Percentiles rank a stretch among this genome's conserved stretches.
These are phyloP conservation scores for Diuraphis noxia DNA, from an alignment of 1,140 invertebrate genomes.

Conservation along the genomic window DNA sequence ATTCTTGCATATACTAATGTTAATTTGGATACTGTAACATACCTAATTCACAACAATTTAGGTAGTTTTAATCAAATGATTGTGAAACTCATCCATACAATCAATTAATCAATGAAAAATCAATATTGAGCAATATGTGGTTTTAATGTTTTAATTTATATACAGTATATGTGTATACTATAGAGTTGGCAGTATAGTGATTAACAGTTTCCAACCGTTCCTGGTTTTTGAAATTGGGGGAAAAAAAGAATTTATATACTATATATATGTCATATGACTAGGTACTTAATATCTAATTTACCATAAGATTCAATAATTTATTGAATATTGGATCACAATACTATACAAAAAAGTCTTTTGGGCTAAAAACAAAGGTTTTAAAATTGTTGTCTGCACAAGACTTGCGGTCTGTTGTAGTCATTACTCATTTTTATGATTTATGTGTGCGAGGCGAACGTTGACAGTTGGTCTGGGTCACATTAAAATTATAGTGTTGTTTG, in stretches of 20 bases:
- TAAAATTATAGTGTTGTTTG: not conserved
- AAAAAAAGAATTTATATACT: too few species aligned
- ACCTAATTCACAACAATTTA: not conserved
- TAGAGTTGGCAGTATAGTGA: too few species aligned
- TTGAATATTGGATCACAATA: not conserved
- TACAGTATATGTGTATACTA: not conserved
- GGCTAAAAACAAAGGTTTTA: not conserved
- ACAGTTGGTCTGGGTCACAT: not conserved
- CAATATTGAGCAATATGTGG: not conserved
- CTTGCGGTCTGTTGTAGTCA: not conserved
- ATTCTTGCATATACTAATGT: not conserved
- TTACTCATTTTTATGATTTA: constrained; percentile 28
- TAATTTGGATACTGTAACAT: not conserved
- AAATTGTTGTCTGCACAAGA: constrained; percentile 17
- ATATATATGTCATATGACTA: not conserved
- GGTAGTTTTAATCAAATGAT: not conserved
- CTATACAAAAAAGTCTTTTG: not conserved
- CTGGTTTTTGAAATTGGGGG: too few species aligned
- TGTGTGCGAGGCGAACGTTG: not conserved
- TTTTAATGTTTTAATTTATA: not conserved
- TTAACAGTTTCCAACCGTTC: too few species aligned
- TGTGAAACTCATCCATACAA: not conserved
- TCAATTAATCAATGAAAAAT: not conserved
- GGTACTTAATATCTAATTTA: not conserved
- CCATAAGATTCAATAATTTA: not conserved